Conservation (phyloP, 2,888 invertebrate genomes). For the Magallana nippona region DNA sequence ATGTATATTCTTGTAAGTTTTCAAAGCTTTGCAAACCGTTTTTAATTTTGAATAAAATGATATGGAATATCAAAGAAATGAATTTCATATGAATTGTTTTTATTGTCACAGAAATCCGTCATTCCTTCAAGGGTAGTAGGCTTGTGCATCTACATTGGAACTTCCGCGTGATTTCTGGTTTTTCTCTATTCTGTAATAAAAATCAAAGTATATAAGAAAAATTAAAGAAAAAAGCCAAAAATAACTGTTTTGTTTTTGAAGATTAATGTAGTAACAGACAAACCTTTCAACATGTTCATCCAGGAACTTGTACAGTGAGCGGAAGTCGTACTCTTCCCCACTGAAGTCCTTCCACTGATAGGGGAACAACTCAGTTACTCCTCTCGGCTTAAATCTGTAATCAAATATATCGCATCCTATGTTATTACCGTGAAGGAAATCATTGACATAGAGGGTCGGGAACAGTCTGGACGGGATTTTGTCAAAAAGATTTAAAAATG, state of each 20-base stretch:
- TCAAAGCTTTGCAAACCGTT: not conserved
- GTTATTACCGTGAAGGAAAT: too few species aligned
- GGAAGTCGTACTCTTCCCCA: not conserved
- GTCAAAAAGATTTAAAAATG: too few species aligned
- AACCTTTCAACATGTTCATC: conserved; percentile 1
- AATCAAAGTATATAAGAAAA: too few species aligned
- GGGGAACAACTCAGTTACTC: conserved; percentile 10
- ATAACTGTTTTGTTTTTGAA: too few species aligned
- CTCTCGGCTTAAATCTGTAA: conserved; percentile 10
- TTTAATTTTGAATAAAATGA: not conserved
- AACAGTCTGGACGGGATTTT: too few species aligned
- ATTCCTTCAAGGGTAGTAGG: too few species aligned
- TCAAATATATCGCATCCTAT: not conserved
- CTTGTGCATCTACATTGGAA: too few species aligned
- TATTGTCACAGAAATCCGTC: not conserved
- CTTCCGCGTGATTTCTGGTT: too few species aligned
- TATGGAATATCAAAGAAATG: not conserved
- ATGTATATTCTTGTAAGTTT: not conserved
- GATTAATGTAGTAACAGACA: too few species aligned
- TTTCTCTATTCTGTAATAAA: too few species aligned
- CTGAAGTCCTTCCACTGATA: not conserved
- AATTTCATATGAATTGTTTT: not conserved
- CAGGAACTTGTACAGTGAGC: not conserved
- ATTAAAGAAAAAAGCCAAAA: too few species aligned
- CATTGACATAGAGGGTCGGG: too few species aligned